These are phyloP conservation scores for Emberiza fucata DNA, from an alignment of 2,113 vertebrate genomes.

Conservation along the genomic window DNA sequence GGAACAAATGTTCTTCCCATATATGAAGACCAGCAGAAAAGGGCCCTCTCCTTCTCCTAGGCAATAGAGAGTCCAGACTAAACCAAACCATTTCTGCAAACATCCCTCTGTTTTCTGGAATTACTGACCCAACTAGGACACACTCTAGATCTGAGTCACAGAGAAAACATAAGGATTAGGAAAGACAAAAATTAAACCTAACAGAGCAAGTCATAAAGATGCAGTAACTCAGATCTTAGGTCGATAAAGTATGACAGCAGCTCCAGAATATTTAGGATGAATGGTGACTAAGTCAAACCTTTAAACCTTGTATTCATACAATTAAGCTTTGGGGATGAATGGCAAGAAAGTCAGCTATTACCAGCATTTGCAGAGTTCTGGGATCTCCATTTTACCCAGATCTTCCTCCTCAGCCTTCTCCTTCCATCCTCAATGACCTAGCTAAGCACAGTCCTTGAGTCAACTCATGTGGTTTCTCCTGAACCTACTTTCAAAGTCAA, in stretches of 20 bases:
- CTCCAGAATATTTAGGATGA: background rate
- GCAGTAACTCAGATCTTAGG: background rate
- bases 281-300: background rate
- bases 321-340: background rate
- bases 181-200: background rate
- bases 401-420: background rate
- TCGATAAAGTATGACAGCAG: background rate
- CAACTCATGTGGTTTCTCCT: conserved; percentile 52
- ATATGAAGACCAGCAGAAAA: background rate
- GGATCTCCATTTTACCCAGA: background rate
- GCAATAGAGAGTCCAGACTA: background rate
- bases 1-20: background rate
- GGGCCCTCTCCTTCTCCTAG: background rate
- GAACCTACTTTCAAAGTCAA: conserved; percentile 47
- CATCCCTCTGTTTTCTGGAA: background rate
- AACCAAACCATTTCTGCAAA: background rate
- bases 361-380: background rate
- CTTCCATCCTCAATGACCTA: background rate
- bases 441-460: conserved; percentile 16
- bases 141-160: background rate
- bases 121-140: fast-evolving
- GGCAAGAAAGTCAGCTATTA: background rate
- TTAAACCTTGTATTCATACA: background rate
- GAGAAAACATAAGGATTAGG: background rate
- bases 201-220: background rate